phyloP scores from a whole-genome alignment of 2,797 vertebrate genomes.

The Mus minutoides region DNA sequence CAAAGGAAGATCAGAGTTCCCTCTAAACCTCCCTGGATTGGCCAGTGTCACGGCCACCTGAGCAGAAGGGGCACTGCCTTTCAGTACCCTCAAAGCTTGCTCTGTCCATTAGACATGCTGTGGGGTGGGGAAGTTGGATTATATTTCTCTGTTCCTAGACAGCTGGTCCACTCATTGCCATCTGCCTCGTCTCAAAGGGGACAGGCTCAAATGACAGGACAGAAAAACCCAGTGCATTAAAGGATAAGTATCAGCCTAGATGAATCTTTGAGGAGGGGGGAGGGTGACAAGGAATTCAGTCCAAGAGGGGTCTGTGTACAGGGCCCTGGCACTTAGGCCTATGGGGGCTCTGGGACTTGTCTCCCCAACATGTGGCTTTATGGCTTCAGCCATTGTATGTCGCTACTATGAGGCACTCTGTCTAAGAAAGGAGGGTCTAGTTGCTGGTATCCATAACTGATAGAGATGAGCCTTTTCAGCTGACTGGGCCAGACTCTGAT shows the following conservation, averaged over 20 bases:
- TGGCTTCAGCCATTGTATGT: background rate
- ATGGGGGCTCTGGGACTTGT: background rate
- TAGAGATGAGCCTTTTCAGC: background rate
- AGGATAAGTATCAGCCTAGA: background rate
- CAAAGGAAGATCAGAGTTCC: constrained; percentile 6
- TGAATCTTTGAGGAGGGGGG: background rate
- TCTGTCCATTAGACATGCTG: background rate
- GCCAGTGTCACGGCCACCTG: background rate
- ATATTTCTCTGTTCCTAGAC: constrained; percentile 54
- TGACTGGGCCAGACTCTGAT: background rate
- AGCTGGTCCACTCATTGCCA: background rate
- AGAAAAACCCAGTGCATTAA: background rate
- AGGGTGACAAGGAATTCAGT: background rate
- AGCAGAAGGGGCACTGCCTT: background rate
- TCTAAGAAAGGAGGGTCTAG: background rate
- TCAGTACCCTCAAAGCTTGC: background rate
- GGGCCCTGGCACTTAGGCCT: background rate
- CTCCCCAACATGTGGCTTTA: background rate
- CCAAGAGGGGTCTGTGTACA: background rate
- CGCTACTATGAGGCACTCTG: background rate
- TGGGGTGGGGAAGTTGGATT: background rate
- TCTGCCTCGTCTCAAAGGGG: constrained; percentile 17
- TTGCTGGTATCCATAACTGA: background rate
- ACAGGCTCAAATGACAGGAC: constrained; percentile 46
- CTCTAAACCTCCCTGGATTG: background rate